Percentiles rank a stretch among this genome's conserved stretches.
phyloP scores from a whole-genome alignment of 2,888 invertebrate species.

The Xylocampa areola region DNA sequence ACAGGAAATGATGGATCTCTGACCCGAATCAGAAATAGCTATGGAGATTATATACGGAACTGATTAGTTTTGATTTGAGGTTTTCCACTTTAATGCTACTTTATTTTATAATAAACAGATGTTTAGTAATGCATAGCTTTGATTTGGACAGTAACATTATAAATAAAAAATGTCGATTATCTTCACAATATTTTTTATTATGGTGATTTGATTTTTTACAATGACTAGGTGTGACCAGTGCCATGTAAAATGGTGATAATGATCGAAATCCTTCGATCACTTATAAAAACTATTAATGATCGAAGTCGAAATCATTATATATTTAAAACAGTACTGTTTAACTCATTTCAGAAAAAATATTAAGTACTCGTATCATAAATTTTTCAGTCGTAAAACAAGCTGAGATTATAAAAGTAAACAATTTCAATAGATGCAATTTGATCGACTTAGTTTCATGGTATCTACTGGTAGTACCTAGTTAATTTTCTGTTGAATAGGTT shows the following conservation, averaged over 20 bases:
- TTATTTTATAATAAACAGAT: slow-evolving; percentile 13
- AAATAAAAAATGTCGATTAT: not conserved
- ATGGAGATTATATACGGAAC: slow-evolving; percentile 22
- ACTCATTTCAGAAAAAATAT: no score
- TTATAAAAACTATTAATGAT: no score
- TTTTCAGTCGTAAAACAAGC: no score
- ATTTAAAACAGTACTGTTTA: no score
- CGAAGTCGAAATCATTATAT: no score
- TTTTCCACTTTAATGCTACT: slow-evolving; percentile 15
- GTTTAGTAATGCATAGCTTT: slow-evolving; percentile 6
- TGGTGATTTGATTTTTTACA: not conserved
- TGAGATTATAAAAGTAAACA: slow-evolving; percentile 23
- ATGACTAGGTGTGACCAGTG: slow-evolving; percentile 18
- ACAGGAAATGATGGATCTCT: slow-evolving; percentile 53
- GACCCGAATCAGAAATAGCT: slow-evolving; percentile 41
- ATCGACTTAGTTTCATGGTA: no score
- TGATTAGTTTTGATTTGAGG: slow-evolving; percentile 34
- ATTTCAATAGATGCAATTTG: slow-evolving; percentile 13
- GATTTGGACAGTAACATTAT: not conserved
- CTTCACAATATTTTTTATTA: no score
- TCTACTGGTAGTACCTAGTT: slow-evolving; percentile 19
- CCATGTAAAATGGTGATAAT: slow-evolving; percentile 24
- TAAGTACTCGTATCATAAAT: no score
- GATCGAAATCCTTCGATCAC: no score
- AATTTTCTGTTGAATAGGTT: slow-evolving; percentile 31